A percentile compares a stretch with the other conserved stretches of the same genome.
Conservation (phyloP, 2,113 vertebrate species). For the Pristiophorus japonicus region DNA sequence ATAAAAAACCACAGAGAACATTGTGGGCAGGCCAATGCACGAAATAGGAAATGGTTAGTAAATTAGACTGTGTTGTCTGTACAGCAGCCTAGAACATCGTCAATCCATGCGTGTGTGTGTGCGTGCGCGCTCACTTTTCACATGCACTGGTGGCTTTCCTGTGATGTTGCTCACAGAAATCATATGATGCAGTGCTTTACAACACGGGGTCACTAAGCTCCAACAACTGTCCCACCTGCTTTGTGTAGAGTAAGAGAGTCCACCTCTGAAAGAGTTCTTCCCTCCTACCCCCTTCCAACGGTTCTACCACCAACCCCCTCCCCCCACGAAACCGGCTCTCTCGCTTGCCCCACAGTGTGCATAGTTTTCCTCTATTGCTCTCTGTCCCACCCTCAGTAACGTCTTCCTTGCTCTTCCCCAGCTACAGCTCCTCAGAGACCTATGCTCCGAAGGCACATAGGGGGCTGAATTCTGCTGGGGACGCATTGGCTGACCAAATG, state of each 20-base stretch:
- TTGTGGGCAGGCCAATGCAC: constrained; percentile 4
- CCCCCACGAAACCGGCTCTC: not conserved
- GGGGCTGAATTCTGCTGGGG: not conserved
- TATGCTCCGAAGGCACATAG: not conserved
- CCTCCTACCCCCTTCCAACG: not conserved
- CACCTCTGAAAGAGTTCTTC: not conserved
- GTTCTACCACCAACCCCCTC: too few species aligned
- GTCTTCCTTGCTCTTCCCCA: not conserved
- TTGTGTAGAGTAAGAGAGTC: not conserved
- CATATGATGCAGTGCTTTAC: not conserved
- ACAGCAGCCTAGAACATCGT: not conserved
- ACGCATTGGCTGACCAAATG: not conserved
- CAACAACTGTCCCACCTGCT: not conserved
- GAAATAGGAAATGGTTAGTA: constrained; percentile 5
- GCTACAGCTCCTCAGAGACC: not conserved
- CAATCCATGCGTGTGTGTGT: not conserved
- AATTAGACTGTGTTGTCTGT: not conserved
- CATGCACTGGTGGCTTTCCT: not conserved
- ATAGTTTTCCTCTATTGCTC: not conserved
- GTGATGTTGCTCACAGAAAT: not conserved
- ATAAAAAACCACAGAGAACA: constrained; percentile 25
- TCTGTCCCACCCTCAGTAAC: not conserved
- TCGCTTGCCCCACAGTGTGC: not conserved
- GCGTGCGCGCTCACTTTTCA: not conserved
- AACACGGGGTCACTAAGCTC: not conserved